Evolutionary conservation across 37 sponge, comb jelly and placozoan species (phyloP).

Genomic region (Trichoplax adhaerens): DNA sequence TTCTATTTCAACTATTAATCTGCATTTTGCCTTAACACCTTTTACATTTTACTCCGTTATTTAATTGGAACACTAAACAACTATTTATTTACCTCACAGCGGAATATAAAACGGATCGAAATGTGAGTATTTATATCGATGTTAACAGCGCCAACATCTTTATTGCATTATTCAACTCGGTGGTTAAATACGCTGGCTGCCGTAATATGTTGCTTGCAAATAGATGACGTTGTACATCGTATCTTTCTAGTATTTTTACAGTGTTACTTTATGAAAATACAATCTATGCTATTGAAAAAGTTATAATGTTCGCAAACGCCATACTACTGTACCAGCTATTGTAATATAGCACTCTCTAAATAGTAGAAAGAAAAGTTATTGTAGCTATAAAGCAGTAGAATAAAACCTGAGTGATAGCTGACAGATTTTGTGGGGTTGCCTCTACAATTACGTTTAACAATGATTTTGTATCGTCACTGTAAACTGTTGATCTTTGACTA

Average conservation of each 20-base stretch:
- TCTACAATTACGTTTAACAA: background rate
- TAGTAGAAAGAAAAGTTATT: too few relatives aligned
- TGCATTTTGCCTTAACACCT: too few relatives aligned
- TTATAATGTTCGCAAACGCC: too few relatives aligned
- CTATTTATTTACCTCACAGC: constrained; percentile 74
- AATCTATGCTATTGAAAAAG: background rate
- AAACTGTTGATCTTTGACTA: background rate
- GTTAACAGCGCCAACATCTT: background rate
- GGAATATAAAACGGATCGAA: constrained; percentile 46
- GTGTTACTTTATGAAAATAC: background rate
- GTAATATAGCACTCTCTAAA: too few relatives aligned
- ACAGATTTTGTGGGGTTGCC: background rate
- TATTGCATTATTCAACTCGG: too few relatives aligned
- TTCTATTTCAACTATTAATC: too few relatives aligned
- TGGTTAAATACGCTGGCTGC: background rate
- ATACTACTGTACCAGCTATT: too few relatives aligned
- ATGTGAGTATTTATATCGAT: constrained; percentile 25
- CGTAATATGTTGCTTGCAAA: background rate
- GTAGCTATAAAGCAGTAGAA: too few relatives aligned
- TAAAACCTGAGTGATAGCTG: too few relatives aligned
- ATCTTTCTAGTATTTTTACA: background rate
- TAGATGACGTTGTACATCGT: background rate
- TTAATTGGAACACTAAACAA: constrained; percentile 95
- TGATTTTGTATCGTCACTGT: background rate
- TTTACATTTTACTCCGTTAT: constrained; percentile 38